Evolutionary conservation across 2,797 vertebrate genomes (phyloP).

Genomic region (Aphelocoma californica): DNA sequence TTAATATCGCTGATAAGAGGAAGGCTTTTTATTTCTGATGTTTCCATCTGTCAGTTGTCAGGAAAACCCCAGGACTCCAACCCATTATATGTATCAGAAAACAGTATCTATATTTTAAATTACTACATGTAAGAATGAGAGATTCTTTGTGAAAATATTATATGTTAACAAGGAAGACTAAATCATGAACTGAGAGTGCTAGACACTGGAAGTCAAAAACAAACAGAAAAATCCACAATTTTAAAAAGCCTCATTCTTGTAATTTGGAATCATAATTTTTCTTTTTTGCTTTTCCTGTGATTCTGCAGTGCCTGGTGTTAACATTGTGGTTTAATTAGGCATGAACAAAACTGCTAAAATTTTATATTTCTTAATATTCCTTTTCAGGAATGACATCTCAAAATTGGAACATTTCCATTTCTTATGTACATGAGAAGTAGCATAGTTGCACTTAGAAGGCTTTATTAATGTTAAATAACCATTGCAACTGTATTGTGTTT

Average conservation of each 20-base stretch:
- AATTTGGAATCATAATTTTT: not conserved
- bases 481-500: not conserved
- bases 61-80: not conserved
- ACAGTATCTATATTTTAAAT: not conserved
- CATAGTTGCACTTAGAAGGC: not conserved
- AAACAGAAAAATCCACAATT: not conserved
- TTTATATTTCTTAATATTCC: not conserved
- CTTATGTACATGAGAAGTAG: not conserved
- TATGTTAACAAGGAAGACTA: not conserved
- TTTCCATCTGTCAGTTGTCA: not conserved
- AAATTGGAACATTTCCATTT: slow-evolving; percentile 18
- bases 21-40: not conserved
- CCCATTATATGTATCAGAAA: not conserved
- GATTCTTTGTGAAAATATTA: not conserved
- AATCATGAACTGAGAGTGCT: not conserved
- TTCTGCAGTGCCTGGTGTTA: not conserved
- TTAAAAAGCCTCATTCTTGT: not conserved
- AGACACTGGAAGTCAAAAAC: not conserved
- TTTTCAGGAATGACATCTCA: not conserved
- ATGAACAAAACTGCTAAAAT: not conserved
- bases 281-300: not conserved
- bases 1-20: not conserved
- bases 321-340: not conserved
- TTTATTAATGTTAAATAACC: slow-evolving; percentile 29
- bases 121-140: not conserved